Evolutionary conservation across 2,113 vertebrate species (phyloP).

Genomic region (Lipophrys pholis): DNA sequence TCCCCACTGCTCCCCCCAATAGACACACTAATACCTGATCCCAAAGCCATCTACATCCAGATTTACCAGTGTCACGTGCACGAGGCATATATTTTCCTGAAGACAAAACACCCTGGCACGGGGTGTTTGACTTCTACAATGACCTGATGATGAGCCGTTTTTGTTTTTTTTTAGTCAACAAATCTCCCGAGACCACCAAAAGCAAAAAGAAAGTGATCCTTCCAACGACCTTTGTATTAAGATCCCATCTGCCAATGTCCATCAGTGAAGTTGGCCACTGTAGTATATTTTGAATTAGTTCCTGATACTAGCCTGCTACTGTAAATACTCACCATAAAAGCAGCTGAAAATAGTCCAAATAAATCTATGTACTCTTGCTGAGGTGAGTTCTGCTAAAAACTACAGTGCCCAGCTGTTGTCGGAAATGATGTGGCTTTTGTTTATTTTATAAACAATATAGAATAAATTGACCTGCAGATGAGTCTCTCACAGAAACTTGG

Average conservation of each 20-base stretch:
- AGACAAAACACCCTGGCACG: conserved; percentile 3
- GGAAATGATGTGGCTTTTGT: not conserved
- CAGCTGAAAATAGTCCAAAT: conserved; percentile 20
- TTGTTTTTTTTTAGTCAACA: not conserved
- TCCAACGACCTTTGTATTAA: not conserved
- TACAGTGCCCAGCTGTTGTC: conserved; percentile 8
- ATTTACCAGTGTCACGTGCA: conserved; percentile 27
- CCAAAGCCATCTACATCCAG: conserved; percentile 72
- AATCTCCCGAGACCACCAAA: conserved; percentile 12
- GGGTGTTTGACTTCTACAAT: conserved; percentile 4
- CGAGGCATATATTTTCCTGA: conserved; percentile 31
- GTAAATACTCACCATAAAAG: conserved; percentile 5
- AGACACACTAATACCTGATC: conserved; percentile 73
- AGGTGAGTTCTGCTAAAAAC: conserved; percentile 18
- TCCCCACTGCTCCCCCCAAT: conserved; percentile 41
- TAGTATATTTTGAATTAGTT: conserved; percentile 27
- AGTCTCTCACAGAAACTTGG: not conserved
- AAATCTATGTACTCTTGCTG: conserved; percentile 6
- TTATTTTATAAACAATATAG: conserved; percentile 1
- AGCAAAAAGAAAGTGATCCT: not conserved
- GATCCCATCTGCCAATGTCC: not conserved
- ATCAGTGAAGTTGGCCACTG: not conserved
- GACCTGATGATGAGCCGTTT: not conserved
- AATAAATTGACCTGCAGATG: conserved; percentile 3
- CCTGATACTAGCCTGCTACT: not conserved